Conservation (phyloP, 2,888 invertebrate species). For the Eupithecia insigniata region DNA sequence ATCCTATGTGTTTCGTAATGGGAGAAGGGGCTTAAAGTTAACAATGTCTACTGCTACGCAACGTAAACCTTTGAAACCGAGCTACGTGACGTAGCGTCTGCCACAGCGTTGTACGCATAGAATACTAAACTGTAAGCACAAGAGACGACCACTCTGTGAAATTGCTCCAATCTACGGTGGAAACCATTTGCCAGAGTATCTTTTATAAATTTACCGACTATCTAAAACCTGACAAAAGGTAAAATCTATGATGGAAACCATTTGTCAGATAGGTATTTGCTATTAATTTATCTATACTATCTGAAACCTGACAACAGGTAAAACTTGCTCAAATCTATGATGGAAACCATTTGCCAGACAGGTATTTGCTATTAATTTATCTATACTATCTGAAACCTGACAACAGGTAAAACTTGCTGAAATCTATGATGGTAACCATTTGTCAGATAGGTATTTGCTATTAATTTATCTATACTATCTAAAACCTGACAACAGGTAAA, state of each 20-base stretch:
- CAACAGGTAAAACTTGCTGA: neutral
- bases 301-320: neutral
- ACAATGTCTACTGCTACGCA: neutral
- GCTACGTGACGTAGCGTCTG: neutral
- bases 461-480: neutral
- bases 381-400: neutral
- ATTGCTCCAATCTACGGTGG: neutral
- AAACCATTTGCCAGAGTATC: neutral
- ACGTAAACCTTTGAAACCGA: neutral
- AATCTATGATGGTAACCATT: neutral
- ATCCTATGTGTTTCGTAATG: too few relatives aligned
- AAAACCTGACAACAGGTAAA: neutral
- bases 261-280: neutral
- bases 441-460: neutral
- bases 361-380: neutral
- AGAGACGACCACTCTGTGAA: neutral
- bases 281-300: neutral
- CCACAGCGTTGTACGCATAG: neutral
- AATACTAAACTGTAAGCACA: neutral
- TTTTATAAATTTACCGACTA: neutral
- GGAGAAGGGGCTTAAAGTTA: neutral
- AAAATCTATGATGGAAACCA: neutral
- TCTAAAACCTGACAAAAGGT: conserved; percentile 1
- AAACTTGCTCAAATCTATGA: neutral
- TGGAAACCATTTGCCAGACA: neutral